phyloP scores from a whole-genome alignment of 92 coral and sea anemone genomes.

The Pocillopora meandrina region DNA sequence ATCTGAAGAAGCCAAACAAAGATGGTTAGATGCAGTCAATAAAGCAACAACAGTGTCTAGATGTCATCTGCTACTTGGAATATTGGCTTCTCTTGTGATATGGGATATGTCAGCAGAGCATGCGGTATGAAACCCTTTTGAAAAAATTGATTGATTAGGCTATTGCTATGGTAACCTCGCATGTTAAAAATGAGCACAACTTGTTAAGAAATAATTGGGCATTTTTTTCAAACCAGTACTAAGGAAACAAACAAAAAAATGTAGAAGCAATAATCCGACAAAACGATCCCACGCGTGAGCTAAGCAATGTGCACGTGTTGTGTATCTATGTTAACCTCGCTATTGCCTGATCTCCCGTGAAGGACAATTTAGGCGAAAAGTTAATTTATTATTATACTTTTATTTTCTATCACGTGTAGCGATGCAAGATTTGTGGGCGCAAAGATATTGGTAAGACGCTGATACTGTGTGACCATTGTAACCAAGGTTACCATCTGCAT shows the following conservation, averaged over 20 bases:
- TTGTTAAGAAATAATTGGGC: too few relatives aligned
- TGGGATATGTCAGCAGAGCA: constrained; percentile 86
- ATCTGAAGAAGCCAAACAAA: constrained; percentile 23
- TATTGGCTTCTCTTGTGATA: constrained; percentile 76
- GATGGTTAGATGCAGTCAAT: constrained; percentile 74
- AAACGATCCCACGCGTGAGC: too few relatives aligned
- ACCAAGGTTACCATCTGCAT: constrained; percentile 71
- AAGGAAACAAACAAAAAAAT: too few relatives aligned
- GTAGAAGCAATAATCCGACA: too few relatives aligned
- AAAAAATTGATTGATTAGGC: background rate
- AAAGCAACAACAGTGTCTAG: constrained; percentile 76
- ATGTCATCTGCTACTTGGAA: constrained; percentile 72
- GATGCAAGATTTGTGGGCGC: constrained; percentile 81
- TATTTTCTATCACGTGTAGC: constrained; percentile 35
- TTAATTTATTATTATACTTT: too few relatives aligned
- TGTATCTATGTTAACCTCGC: too few relatives aligned
- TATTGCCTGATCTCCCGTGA: too few relatives aligned
- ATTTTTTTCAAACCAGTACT: too few relatives aligned
- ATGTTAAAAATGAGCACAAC: too few relatives aligned
- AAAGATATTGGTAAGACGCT: constrained; percentile 58
- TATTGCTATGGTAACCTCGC: too few relatives aligned
- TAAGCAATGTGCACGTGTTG: too few relatives aligned
- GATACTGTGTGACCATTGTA: constrained; percentile 85
- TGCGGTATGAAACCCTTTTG: constrained; percentile 53
- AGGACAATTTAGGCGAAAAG: too few relatives aligned